Conservation (phyloP, 2,888 invertebrate species). For the Meiosimyza decipiens region DNA sequence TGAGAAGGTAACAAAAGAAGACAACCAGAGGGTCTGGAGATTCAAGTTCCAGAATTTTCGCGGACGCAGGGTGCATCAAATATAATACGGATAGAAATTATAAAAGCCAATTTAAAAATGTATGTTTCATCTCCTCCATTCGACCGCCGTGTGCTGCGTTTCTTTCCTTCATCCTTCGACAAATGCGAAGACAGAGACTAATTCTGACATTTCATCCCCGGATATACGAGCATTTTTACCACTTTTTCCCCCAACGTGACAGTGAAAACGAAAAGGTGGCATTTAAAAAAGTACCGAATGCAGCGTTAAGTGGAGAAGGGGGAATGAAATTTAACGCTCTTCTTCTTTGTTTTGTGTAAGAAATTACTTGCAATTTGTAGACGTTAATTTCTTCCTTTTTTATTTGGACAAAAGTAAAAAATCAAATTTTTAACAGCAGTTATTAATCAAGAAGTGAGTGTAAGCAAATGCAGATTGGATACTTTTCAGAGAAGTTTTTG, state of each 20-base stretch:
- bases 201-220: slow-evolving; percentile 25
- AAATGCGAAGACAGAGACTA: slow-evolving; percentile 27
- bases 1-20: too few species aligned
- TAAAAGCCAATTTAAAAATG: too few species aligned
- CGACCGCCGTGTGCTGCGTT: background rate
- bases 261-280: slow-evolving; percentile 15
- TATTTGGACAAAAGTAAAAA: slow-evolving; percentile 43
- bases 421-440: slow-evolving; percentile 59
- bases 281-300: background rate
- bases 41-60: too few species aligned
- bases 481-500: too few species aligned
- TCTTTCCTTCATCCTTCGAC: background rate
- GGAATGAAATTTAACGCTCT: slow-evolving; percentile 13
- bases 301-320: background rate
- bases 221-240: background rate
- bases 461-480: too few species aligned
- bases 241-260: background rate
- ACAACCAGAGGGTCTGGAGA: too few species aligned
- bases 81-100: too few species aligned
- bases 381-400: slow-evolving; percentile 55
- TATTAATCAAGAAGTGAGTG: slow-evolving; percentile 57
- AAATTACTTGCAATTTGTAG: slow-evolving; percentile 64
- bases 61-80: too few species aligned
- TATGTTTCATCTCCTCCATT: too few species aligned
- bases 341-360: slow-evolving; percentile 44